Evolutionary conservation across 2,888 invertebrate species (phyloP), one percentile per base, ranked within the genome.

Genomic region (Pemphredon lugubris): DNA sequence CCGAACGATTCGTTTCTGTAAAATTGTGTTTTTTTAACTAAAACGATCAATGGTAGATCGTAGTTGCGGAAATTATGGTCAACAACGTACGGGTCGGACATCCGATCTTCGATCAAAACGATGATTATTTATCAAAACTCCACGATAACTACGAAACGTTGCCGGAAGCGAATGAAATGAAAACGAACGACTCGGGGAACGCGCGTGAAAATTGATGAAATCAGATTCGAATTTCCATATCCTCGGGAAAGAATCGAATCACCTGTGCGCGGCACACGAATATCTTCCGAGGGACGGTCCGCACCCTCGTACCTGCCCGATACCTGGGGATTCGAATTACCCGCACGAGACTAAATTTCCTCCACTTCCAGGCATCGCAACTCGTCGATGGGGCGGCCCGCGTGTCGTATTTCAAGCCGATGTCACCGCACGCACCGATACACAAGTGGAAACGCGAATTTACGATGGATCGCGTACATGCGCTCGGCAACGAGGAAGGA

Each of bases 371-470:
- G 60, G 68, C 53, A 63, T 50, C 48, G 59, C 66, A 59, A 55
- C 48, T 68, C 51, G 60, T 60, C 59, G 39, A 47, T 73, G 60
- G 63, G 26, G 67, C 61, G 58, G 55, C 65, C 71, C 68, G 63
- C 64, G 64, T 59, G 63, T 55, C 68, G 71, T 81, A 76, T 76
- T 78, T 76, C 73, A 75, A 73, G 68, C 59, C 64, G 61, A 68
- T 59, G 68, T 79, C 77, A 58, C 73, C 68, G 68, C 64, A 77
- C 61, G 76, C 73, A 79, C 63, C 63, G 76, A 75, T 71, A 73
- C 71, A 67, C 74, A 73, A 68, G 58, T 77, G 77, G 71, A 77
- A 77, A 75, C 71, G 66, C 44, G 53, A 79, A 79, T 79, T 77
- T 72, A 77, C 74, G 79, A 67, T 73, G 70, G 75, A 75, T 75